A percentile compares a stretch with the other conserved stretches of the same genome.
These are phyloP conservation scores for Cottoperca gobio DNA, from an alignment of 2,797 vertebrate genomes.

Conservation along the genomic window DNA sequence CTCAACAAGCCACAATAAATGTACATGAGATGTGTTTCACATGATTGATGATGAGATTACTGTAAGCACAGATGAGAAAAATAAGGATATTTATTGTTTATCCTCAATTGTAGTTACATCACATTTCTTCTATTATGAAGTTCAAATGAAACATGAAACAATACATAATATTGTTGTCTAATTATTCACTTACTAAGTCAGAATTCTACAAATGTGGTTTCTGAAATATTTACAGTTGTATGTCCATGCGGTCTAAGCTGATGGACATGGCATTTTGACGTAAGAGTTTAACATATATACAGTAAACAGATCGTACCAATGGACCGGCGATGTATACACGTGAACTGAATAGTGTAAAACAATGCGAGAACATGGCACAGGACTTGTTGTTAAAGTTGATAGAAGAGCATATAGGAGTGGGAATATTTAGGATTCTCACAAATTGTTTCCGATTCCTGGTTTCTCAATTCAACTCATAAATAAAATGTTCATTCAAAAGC, in stretches of 20 bases:
- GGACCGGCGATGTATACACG: no score
- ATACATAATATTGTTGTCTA: neutral
- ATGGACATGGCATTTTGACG: neutral
- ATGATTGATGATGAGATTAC: constrained; percentile 28
- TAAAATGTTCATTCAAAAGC: neutral
- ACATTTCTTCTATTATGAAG: neutral
- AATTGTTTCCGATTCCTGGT: neutral
- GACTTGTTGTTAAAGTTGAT: neutral
- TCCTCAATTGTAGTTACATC: neutral
- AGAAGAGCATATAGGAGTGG: neutral
- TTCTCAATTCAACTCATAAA: neutral
- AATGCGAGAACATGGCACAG: neutral
- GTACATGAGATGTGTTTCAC: neutral
- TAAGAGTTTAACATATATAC: neutral
- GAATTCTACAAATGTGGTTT: neutral
- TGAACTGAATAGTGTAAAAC: neutral
- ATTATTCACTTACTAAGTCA: neutral
- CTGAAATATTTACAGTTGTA: neutral
- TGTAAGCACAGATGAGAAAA: constrained; percentile 19
- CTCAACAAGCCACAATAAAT: constrained; percentile 48
- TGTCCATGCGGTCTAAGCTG: neutral
- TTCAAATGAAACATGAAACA: neutral
- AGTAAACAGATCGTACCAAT: no score
- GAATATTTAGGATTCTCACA: neutral
- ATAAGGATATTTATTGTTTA: neutral